Evolutionary conservation across 2,888 invertebrate genomes (phyloP).

Genomic region (Belgica antarctica): DNA sequence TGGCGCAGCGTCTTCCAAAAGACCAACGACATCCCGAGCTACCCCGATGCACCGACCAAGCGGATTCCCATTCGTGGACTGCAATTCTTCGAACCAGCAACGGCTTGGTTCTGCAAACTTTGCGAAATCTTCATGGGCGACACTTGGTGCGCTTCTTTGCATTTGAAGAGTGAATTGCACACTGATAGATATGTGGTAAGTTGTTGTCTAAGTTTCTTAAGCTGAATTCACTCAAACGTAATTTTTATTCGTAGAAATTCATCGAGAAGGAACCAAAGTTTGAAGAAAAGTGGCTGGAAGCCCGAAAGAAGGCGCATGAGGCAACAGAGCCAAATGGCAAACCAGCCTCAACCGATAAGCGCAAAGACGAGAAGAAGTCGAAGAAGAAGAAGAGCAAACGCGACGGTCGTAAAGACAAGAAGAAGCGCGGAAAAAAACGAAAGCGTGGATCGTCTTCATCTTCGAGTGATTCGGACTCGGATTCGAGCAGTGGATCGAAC

Average conservation of each 20-base stretch:
- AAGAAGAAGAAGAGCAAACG: constrained; percentile 60
- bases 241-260: constrained; percentile 63
- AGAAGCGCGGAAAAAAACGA: constrained; percentile 58
- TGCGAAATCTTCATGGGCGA: constrained; percentile 87
- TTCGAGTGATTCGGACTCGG: constrained; percentile 45
- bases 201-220: too few relatives aligned
- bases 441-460: constrained; percentile 50
- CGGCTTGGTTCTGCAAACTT: constrained; percentile 86
- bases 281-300: constrained; percentile 83
- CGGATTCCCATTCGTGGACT: constrained; percentile 81
- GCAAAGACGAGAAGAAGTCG: constrained; percentile 55
- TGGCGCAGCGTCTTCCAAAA: constrained; percentile 28
- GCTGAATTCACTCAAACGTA: background rate
- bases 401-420: constrained; percentile 56
- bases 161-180: constrained; percentile 76
- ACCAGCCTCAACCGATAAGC: constrained; percentile 38
- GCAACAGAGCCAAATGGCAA: constrained; percentile 47
- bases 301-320: constrained; percentile 67
- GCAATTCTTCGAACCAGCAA: constrained; percentile 80
- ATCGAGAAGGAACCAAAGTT: constrained; percentile 82
- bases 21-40: constrained; percentile 62
- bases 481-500: constrained; percentile 48
- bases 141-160: constrained; percentile 81
- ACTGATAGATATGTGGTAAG: constrained; percentile 77
- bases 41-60: constrained; percentile 70